A percentile compares a stretch with the other conserved stretches of the same genome.
Conservation (phyloP, 2,888 invertebrate species). For the Stramonita haemastoma region DNA sequence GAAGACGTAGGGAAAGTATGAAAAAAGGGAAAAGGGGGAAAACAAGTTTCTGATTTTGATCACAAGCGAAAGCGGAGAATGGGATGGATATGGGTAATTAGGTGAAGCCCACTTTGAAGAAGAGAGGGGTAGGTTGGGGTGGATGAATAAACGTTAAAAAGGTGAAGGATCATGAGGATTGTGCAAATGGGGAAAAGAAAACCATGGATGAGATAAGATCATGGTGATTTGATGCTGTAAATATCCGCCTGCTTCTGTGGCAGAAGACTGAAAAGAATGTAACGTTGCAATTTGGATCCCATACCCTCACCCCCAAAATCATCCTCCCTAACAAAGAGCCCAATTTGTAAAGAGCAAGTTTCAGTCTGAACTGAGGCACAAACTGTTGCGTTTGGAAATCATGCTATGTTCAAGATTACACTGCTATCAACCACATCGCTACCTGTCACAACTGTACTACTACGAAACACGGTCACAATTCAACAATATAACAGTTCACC, state of each 20-base stretch:
- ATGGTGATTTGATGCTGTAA: constrained; percentile 45
- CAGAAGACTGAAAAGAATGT: background rate
- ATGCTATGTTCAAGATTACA: too few species aligned
- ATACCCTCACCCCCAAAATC: background rate
- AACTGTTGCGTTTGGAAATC: too few species aligned
- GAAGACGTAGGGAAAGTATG: too few species aligned
- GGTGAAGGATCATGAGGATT: background rate
- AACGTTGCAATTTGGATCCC: background rate
- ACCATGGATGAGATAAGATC: constrained; percentile 33
- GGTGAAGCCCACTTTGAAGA: too few species aligned
- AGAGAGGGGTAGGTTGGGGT: background rate
- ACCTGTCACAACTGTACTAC: too few species aligned
- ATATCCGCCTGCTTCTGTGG: constrained; percentile 29
- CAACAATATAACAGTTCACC: too few species aligned
- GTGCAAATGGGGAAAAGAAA: background rate
- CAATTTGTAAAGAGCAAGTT: too few species aligned
- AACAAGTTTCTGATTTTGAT: background rate
- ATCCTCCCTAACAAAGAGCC: too few species aligned
- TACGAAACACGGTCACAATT: too few species aligned
- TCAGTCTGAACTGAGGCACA: too few species aligned
- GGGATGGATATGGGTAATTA: background rate
- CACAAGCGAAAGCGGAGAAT: background rate
- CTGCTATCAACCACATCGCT: too few species aligned
- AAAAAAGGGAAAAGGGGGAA: background rate
- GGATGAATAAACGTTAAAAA: background rate